phyloP scores from a whole-genome alignment of 2,888 invertebrate species.

The Cataglyphis cursor region DNA sequence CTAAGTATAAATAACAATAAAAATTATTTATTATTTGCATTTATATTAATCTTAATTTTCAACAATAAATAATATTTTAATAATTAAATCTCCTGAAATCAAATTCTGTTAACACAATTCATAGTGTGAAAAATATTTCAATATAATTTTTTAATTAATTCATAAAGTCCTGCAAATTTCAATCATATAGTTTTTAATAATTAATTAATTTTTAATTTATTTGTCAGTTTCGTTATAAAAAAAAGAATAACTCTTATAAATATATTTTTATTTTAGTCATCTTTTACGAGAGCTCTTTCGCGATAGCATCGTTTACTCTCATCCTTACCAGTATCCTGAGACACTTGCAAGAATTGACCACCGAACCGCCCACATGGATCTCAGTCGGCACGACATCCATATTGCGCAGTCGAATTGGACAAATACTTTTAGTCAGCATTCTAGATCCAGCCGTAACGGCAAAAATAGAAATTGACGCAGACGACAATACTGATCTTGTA shows the following conservation, averaged over 20 bases:
- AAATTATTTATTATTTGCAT: background rate
- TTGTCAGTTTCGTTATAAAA: background rate
- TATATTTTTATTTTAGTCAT: slow-evolving; percentile 71
- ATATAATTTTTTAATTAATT: background rate
- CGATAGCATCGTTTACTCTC: slow-evolving; percentile 72
- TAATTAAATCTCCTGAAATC: background rate
- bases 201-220: background rate
- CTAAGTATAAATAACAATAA: slow-evolving; percentile 65
- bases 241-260: background rate
- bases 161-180: background rate
- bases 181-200: background rate
- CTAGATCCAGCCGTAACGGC: slow-evolving; percentile 80
- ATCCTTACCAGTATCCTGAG: slow-evolving; percentile 71
- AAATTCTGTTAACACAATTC: background rate
- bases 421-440: slow-evolving; percentile 77
- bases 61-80: background rate
- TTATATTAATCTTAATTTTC: background rate
- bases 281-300: slow-evolving; percentile 79
- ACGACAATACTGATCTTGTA: slow-evolving; percentile 76
- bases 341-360: slow-evolving; percentile 71
- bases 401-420: slow-evolving; percentile 79
- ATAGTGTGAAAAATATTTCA: background rate
- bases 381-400: slow-evolving; percentile 67
- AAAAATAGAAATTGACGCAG: slow-evolving; percentile 72
- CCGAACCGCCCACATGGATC: slow-evolving; percentile 78